Percentiles rank a stretch among this genome's conserved stretches.
Evolutionary conservation across 2,888 invertebrate genomes (phyloP).

Genomic region (Oscheius sp.): DNA sequence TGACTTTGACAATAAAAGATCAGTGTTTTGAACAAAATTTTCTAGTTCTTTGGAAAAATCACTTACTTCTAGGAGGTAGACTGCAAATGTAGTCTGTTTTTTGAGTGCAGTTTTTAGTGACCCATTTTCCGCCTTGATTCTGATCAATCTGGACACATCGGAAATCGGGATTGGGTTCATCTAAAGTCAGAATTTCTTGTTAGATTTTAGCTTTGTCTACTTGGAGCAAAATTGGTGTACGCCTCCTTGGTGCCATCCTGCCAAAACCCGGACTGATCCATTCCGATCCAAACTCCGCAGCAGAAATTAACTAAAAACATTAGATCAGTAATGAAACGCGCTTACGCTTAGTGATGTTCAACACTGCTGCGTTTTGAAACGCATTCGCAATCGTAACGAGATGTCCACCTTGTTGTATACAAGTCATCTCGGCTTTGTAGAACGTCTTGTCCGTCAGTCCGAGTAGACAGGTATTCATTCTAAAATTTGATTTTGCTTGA

Average conservation of each 20-base stretch:
- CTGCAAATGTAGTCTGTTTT: constrained; percentile 13
- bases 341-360: neutral
- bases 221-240: neutral
- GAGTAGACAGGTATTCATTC: constrained; percentile 10
- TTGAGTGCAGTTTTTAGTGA: constrained; percentile 13
- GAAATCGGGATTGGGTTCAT: constrained; percentile 7
- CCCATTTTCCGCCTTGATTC: constrained; percentile 11
- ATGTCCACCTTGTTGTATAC: constrained; percentile 18
- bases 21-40: no score
- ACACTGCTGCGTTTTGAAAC: constrained; percentile 6
- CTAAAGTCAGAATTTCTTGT: neutral
- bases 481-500: neutral
- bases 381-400: constrained; percentile 13
- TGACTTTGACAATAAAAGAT: no score
- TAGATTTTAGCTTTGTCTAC: neutral
- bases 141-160: constrained; percentile 24
- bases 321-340: neutral
- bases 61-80: constrained; percentile 9
- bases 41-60: neutral
- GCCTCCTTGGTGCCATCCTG: constrained; percentile 7
- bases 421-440: constrained; percentile 19
- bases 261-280: constrained; percentile 25
- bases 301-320: constrained; percentile 6
- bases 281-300: constrained; percentile 21
- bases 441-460: constrained; percentile 5